Base-by-base conservation (phyloP, 2,113 vertebrate species). In the Cryptotis parvus region DNA sequence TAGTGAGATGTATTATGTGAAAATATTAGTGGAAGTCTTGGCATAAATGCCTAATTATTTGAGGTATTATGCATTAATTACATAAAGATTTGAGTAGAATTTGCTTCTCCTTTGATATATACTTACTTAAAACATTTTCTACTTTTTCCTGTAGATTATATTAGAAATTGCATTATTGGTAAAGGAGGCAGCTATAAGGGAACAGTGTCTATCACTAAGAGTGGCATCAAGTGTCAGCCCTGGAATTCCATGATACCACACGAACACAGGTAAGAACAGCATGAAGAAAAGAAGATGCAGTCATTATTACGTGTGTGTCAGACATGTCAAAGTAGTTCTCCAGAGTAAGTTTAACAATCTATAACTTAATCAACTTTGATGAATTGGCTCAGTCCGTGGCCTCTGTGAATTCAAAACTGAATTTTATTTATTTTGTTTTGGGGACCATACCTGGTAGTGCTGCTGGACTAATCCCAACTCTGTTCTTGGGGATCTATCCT, bases 221-320 rank as follows among this genome's bases (percentile, higher is more conserved):
- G 97, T 68, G 99, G 99, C 90, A 98, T 99, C 89, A 98, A 96
- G 75, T 99, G 99, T 97, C 99, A 99, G 94, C 98, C 98, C n/a
- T 99, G 99, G 99, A 98, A 98, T 96, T 99, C 99, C 68, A 98
- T 98, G 95, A 98, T 98, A 74, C 99, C 99, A 90, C 99, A 99
- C 49, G 99, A 99, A 94, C 99, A 99, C 98, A 99, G 99, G 99
- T 99, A 99, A 99, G 99, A 96, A 92, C n/a, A 94, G 43, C 85
- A 90, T 39, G 84, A 90, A 92, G 86, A 91, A 85, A 91, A 81
- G 90, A 76, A 45, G 14, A 12, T 4, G 45, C 6, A 45, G 11
- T 15, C 35, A 29, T 65, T 39, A 20, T 85, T 7, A 15, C n/a
- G 29, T 29, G 29, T 69, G 22, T 73, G 22, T 49, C n/a, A 35